Percentiles rank a stretch among this genome's conserved stretches.
phyloP scores from a whole-genome alignment of 1,140 invertebrate genomes.

The Drosophila sp. region DNA sequence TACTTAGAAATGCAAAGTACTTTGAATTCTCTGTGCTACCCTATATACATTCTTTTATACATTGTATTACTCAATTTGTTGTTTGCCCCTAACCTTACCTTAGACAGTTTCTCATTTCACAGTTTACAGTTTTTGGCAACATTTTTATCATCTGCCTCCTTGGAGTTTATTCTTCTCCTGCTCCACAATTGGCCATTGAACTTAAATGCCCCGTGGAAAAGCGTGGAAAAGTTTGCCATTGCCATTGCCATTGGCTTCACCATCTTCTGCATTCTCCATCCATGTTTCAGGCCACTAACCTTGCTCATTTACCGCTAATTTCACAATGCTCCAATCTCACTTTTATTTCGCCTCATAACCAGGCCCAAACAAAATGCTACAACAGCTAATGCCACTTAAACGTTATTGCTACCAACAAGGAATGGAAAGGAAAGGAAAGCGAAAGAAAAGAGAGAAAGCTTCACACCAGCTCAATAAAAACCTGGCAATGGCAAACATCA shows the following conservation, averaged over 20 bases:
- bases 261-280: background rate
- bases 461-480: conserved; percentile 55
- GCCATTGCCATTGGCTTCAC: background rate
- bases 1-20: background rate
- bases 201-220: conserved; percentile 61
- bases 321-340: conserved; percentile 67
- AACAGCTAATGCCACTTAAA: conserved; percentile 65
- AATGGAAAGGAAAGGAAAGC: background rate
- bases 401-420: conserved; percentile 50
- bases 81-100: background rate
- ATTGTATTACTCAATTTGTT: conserved; percentile 8
- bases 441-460: conserved; percentile 36
- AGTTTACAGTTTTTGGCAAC: conserved; percentile 62
- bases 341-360: conserved; percentile 42
- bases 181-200: conserved; percentile 28
- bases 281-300: conserved; percentile 63
- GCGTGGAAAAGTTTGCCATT: conserved; percentile 37
- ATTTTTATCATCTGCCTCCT: conserved; percentile 11
- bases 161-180: conserved; percentile 15
- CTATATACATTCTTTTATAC: background rate
- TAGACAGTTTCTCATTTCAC: conserved; percentile 51
- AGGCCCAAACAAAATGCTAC: conserved; percentile 43
- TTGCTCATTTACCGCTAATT: conserved; percentile 78
- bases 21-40: background rate
- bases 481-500: conserved; percentile 46